Base-by-base conservation (phyloP, 2,888 invertebrate species). In the Catocala fraxini region DNA sequence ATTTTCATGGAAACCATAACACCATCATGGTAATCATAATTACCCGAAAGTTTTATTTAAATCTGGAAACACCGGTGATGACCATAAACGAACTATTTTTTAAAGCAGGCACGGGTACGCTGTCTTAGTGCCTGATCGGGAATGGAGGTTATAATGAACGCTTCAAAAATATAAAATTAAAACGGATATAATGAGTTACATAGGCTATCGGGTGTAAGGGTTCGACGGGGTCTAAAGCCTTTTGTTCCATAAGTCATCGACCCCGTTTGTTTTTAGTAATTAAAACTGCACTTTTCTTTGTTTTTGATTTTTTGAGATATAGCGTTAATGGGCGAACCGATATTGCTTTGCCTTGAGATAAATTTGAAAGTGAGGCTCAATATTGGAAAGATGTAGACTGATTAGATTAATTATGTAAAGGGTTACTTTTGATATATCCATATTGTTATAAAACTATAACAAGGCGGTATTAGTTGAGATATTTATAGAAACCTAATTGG, bases 91-190 rank as follows among this genome's bases (percentile, higher is more conserved):
- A 9, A 6, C 10, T 78, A 73, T 76, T 68, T 80, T 82, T 83
- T 82, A 78, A 73, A 73, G 42, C 75, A 58, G 83, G 85, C 87
- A 86, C 87, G 81, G 83, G 86, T 82, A 76, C 80, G 79, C 83
- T 80, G 83, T 81, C 82, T 83, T 81, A 80, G 83, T 81, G 82
- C 84, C 71, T 68, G 80, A 65, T 78, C 81, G 82, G 89, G 86
- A 90, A 89, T 90, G 89, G 86, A 85, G 84, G 84, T 80, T 45
- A 80, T 91, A 90, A 91, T 91, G 91, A 90, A 85, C 75, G 87
- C 75, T 85, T 84, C 82, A 80, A 86, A 77, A 91, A 88, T 90
- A 91, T 89, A 89, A 90, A 89, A 91, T 90, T 90, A 91, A 90
- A 89, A 87, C 84, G 81, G 81, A 83, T 90, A 83, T 90, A 91